A percentile compares a stretch with the other conserved stretches of the same genome.
Conservation (phyloP, 1,140 invertebrate species). For the Scylla paramamosain region DNA sequence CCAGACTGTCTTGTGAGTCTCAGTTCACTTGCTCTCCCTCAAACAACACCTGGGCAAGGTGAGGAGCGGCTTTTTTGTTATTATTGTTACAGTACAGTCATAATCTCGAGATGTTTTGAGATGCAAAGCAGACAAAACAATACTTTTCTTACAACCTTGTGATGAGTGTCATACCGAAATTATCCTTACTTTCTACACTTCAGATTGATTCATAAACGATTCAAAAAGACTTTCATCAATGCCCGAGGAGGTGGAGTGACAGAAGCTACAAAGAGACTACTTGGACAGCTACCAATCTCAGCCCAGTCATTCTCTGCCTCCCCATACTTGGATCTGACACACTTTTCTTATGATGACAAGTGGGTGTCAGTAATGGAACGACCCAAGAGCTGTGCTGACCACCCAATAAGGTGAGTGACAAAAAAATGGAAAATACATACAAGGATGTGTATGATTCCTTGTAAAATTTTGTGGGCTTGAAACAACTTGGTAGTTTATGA, state of each 20-base stretch:
- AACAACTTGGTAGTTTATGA: no score
- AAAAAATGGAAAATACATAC: no score
- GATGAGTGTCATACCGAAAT: no score
- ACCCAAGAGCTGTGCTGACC: conserved; percentile 95
- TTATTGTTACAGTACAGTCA: no score
- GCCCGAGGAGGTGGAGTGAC: conserved; percentile 91
- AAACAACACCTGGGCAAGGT: conserved; percentile 93
- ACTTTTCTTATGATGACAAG: conserved; percentile 98
- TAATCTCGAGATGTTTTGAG: no score
- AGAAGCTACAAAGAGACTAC: conserved; percentile 93
- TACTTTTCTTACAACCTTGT: no score
- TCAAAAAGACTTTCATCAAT: conserved; percentile 90
- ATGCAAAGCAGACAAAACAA: no score
- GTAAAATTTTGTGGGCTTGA: no score
- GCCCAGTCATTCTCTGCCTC: conserved; percentile 96
- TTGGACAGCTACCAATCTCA: conserved; percentile 96
- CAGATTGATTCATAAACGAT: conserved; percentile 85
- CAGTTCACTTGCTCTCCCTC: conserved; percentile 95
- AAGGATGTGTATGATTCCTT: no score
- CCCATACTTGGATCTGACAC: conserved; percentile 94
- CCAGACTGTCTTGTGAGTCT: conserved; percentile 86
- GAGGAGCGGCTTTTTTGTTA: conserved; percentile 70
- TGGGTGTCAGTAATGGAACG: conserved; percentile 97
- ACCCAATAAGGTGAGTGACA: conserved; percentile 89
- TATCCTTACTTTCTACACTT: not conserved